Conservation (phyloP, 64 coral and sea anemone species). For the Dendrophyllia cribrosa region DNA sequence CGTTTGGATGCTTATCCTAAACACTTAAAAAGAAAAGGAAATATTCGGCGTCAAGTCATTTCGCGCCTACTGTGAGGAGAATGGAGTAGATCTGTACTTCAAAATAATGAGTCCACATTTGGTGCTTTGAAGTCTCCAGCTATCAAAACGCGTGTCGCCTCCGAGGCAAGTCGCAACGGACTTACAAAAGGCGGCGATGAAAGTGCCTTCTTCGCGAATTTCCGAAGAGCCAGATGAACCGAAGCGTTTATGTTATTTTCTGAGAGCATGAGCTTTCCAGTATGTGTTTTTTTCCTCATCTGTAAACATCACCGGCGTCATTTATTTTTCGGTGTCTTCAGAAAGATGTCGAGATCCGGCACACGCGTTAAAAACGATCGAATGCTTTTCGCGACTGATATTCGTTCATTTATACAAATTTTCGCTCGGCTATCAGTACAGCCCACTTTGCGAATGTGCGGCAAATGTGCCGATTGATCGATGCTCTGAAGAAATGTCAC, state of each 20-base stretch:
- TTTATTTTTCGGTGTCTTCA: not conserved
- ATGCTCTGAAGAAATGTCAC: constrained; percentile 33
- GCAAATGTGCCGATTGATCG: constrained; percentile 48
- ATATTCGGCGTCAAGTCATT: constrained; percentile 39
- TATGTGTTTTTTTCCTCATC: not conserved
- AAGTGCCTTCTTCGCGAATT: not conserved
- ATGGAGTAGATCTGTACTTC: constrained; percentile 20
- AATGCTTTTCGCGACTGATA: not conserved
- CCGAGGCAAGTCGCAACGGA: not conserved
- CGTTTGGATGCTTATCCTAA: constrained; percentile 45
- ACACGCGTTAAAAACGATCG: not conserved
- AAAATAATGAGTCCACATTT: constrained; percentile 47
- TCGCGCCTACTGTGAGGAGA: constrained; percentile 23
- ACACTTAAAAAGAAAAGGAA: constrained; percentile 48
- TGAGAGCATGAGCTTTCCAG: not conserved
- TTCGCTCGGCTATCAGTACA: not conserved
- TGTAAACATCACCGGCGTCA: constrained; percentile 37
- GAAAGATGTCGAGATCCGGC: not conserved
- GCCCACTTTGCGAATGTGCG: constrained; percentile 14
- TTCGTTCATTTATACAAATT: constrained; percentile 25
- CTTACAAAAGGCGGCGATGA: not conserved
- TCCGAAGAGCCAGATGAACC: not conserved
- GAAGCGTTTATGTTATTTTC: not conserved
- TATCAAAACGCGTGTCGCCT: not conserved
- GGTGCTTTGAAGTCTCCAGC: not conserved